A percentile compares a stretch with the other conserved stretches of the same genome.
phyloP scores from a whole-genome alignment of 2,113 vertebrate species.

The Miniopterus natalensis region DNA sequence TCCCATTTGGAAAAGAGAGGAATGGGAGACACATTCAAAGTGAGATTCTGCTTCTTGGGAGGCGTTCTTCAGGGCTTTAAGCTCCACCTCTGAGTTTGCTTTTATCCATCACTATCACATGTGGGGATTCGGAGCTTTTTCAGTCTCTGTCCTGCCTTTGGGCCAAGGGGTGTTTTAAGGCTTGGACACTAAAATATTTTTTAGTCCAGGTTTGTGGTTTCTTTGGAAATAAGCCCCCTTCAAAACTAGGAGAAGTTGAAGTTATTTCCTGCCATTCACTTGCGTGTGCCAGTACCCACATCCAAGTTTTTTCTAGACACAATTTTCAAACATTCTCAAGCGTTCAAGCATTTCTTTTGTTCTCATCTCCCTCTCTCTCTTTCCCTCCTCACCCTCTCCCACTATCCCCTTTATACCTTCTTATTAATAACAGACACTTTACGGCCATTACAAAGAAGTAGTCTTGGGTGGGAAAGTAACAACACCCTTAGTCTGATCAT shows the following conservation, averaged over 20 bases:
- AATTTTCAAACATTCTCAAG: background rate
- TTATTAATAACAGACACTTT: background rate
- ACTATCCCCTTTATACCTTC: background rate
- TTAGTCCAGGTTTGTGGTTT: background rate
- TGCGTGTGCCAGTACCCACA: conserved; percentile 32
- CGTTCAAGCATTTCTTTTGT: background rate
- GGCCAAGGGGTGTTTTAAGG: background rate
- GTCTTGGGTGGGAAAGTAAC: background rate
- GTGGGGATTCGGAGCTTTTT: background rate
- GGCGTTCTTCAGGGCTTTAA: background rate
- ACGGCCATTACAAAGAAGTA: background rate
- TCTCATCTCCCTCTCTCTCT: background rate
- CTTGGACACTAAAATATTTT: background rate
- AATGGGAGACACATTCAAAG: background rate
- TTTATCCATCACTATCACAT: background rate
- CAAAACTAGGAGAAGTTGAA: conserved; percentile 22
- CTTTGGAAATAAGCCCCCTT: conserved; percentile 25
- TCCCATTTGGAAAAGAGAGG: background rate
- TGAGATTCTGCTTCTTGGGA: background rate
- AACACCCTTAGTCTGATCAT: background rate
- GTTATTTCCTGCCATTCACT: conserved; percentile 46
- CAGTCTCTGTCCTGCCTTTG: background rate
- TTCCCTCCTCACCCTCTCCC: no score
- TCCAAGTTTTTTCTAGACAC: background rate
- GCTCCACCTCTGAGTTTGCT: background rate